phyloP scores from a whole-genome alignment of 2,888 invertebrate genomes.

The Hyppa rectilinea region DNA sequence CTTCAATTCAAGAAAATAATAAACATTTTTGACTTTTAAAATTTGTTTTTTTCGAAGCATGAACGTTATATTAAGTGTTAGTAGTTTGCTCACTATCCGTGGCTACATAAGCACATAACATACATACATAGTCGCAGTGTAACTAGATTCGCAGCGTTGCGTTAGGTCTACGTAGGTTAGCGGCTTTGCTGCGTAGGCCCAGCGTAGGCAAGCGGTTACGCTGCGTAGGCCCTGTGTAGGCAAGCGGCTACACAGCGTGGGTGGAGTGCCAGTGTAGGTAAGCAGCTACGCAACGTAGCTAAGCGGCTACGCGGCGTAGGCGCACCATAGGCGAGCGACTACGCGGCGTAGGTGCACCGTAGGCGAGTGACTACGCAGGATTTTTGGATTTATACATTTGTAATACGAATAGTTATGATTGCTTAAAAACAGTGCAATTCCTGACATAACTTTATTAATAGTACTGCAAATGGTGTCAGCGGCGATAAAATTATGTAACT shows the following conservation, averaged over 20 bases:
- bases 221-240: not conserved
- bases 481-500: slow-evolving; percentile 73
- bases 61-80: too few species aligned
- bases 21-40: slow-evolving; percentile 28
- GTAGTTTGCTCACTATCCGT: too few species aligned
- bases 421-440: slow-evolving; percentile 29
- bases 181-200: not conserved
- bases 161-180: too few species aligned
- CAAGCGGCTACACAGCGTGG: not conserved
- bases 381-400: not conserved
- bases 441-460: slow-evolving; percentile 40
- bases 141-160: not conserved
- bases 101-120: too few species aligned
- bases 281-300: not conserved
- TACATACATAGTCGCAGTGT: not conserved
- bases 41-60: slow-evolving; percentile 23
- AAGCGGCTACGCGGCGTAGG: not conserved
- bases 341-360: not conserved
- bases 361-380: not conserved
- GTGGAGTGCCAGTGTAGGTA: not conserved
- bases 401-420: slow-evolving; percentile 6
- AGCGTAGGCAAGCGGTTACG: not conserved
- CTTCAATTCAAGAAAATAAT: slow-evolving; percentile 61
- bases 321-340: not conserved
- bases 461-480: slow-evolving; percentile 66